Evolutionary conservation across 2,797 vertebrate genomes (phyloP), one percentile per base, ranked within the genome.

Genomic region (Gallinago stenura): DNA sequence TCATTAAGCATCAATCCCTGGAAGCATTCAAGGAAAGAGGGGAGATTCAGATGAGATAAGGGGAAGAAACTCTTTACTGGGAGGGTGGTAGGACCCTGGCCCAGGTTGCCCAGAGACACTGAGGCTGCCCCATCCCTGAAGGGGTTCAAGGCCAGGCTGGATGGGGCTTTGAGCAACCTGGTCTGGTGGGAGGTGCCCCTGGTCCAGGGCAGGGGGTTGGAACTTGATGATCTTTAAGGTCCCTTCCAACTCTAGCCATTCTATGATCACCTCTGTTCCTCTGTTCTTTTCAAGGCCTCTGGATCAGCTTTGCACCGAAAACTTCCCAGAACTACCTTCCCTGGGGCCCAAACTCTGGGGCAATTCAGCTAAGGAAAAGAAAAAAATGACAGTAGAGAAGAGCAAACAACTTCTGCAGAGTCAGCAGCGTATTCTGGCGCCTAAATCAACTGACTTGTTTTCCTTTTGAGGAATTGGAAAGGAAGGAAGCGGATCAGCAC

Each of bases 381-480:
- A 61, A 50, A 64, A 30, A 54, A 48, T 14, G 71, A 76, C 1
- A 1, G 10, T 19, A 61, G 54, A 45, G 56, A 58, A 91, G 25
- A 28, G 14, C 87, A 83, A 65, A 78, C 53, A 87, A 58, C 35
- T 84, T 61, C 9, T 89, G 87, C 72, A 20, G 79, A 87, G 87
- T 87, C 91, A 96, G 92, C 95, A 94, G 75, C 0, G 0, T 25
- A 35, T 57, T 65, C 84, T 85, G 77, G 85, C 1, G 1, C 84
- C 79, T 37, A 35, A 85, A 89, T 35, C 24, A 43, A 61, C 25
- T 11, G 60, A 25, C 57, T 92, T 94, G 89, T 92, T 95, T 95
- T 83, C 91, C 92, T 94, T 95, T 61, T 85, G 82, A 92, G 87
- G 91, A 85, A 50, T 0, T 50, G 76, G 53, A 73, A 83, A 65